phyloP scores from a whole-genome alignment of 1,140 invertebrate species.

The Rhynchophorus ferrugineus region DNA sequence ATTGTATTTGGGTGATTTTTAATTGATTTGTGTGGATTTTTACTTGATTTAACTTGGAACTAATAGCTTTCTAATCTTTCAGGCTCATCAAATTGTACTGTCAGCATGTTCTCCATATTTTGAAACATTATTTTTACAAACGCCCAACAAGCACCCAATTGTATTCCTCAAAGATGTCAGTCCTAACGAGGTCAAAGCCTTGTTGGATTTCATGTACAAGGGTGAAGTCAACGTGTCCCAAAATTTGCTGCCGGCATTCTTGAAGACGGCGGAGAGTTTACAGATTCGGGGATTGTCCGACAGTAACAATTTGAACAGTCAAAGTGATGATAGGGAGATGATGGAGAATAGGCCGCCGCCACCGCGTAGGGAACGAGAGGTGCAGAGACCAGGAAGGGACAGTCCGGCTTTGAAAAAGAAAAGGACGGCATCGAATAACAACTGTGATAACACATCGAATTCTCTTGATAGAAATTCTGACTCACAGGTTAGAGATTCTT shows the following conservation, averaged over 20 bases:
- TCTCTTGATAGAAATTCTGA: conserved; percentile 57
- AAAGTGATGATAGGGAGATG: conserved; percentile 29
- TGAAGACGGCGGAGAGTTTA: conserved; percentile 84
- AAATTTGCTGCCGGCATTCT: conserved; percentile 77
- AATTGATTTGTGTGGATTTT: too few relatives aligned
- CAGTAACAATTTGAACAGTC: conserved; percentile 57
- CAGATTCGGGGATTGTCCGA: conserved; percentile 85
- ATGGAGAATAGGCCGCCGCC: conserved; percentile 20
- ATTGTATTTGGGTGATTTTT: too few relatives aligned
- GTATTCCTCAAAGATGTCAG: conserved; percentile 87
- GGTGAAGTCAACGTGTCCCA: conserved; percentile 84
- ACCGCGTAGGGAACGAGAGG: conserved; percentile 30
- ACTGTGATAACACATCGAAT: conserved; percentile 61
- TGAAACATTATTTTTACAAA: conserved; percentile 86
- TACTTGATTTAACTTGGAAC: too few relatives aligned
- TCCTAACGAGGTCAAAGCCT: conserved; percentile 76
- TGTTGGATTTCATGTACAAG: conserved; percentile 87
- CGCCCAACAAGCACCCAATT: conserved; percentile 84
- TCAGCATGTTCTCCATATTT: conserved; percentile 93
- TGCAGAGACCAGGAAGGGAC: conserved; percentile 28
- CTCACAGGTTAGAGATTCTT: conserved; percentile 49
- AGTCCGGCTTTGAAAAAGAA: conserved; percentile 55
- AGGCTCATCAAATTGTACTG: conserved; percentile 88
- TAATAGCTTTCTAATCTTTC: conserved; percentile 10
- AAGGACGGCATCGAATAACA: conserved; percentile 56